A percentile compares a stretch with the other conserved stretches of the same genome.
Evolutionary conservation across 1,140 invertebrate species (phyloP).

Genomic region (Halictus rubicundus): DNA sequence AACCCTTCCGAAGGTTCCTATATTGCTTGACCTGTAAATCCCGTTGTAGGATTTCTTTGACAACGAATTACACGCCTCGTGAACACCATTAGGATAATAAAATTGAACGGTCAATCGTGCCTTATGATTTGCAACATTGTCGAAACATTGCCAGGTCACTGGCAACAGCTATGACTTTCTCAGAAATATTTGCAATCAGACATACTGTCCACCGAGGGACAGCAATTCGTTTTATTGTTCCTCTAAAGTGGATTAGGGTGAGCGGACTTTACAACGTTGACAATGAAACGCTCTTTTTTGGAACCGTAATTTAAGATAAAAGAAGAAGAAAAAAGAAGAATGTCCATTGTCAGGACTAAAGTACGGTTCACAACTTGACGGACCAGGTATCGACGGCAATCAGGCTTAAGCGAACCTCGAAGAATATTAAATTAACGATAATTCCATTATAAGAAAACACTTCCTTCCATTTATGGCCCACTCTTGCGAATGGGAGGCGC

Average conservation of each 20-base stretch:
- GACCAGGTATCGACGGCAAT: background rate
- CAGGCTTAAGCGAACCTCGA: too few relatives aligned
- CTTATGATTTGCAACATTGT: background rate
- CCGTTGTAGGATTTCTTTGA: background rate
- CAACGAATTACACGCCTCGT: background rate
- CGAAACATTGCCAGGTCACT: background rate
- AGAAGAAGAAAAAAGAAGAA: background rate
- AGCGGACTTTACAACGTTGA: background rate
- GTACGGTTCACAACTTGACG: background rate
- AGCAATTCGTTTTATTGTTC: background rate
- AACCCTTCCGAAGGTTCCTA: slow-evolving; percentile 9
- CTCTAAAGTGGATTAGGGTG: background rate
- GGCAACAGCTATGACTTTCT: background rate
- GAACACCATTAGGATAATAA: slow-evolving; percentile 21
- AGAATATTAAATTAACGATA: too few relatives aligned
- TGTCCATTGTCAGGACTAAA: background rate
- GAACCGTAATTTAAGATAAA: too few relatives aligned
- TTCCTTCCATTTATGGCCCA: too few relatives aligned
- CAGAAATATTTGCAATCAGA: background rate
- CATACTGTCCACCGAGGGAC: background rate
- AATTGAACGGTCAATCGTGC: background rate
- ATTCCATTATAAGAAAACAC: too few relatives aligned
- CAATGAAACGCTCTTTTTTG: background rate
- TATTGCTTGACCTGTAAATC: slow-evolving; percentile 12
- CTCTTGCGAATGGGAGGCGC: too few relatives aligned